Base-by-base conservation (phyloP, 1,140 invertebrate genomes). In the Ridgeia piscesae region DNA sequence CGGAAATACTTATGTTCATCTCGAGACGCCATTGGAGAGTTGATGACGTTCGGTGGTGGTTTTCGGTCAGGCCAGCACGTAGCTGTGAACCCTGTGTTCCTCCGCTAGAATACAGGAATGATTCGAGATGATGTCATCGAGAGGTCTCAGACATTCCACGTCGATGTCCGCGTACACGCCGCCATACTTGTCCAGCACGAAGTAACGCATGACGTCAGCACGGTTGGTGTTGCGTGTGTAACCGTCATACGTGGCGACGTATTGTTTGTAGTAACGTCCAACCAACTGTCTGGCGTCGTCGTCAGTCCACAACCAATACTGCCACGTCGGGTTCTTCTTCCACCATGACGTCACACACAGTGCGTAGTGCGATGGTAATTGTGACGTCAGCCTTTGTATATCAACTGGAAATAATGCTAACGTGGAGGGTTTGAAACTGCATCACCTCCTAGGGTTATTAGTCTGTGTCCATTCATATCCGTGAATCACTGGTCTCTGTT, bases 341-440 rank as follows among this genome's bases (percentile, higher is more conserved):
- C 92, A 91, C 95, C 95, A 96, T 1, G 95, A 94, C 89, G 94
- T 94, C 33, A 95, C 93, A 94, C 95, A 95, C 34, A 88, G 92
- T 8, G 91, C 92, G 93, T 95, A 94, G 91, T 93, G 94, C 33
- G 92, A 91, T 4, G 95, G 95, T 35, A 96, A 93, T 34, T 94
- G 34, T 1, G 58, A 27, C 27, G 27, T 21, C 2, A 21, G 93
- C 6, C 6, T 21, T 21, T 77, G 58, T 77, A 4, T 9, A 77
- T 77, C 27, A 77, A 4, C 27, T 77, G 27, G 0, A 21, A 77
- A 77, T 31, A 77, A 17, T 11, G 42, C 42, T 6, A 42, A 42
- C 42, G 4, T 42, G 42, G 42, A 42, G 4, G 42, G 4, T 42
- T 11, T 42, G 42, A 6, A 42, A 42, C 4, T 42, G 42, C 11